phyloP scores from a whole-genome alignment of 2,797 vertebrate species.

The Scolopax bukidnonensis region DNA sequence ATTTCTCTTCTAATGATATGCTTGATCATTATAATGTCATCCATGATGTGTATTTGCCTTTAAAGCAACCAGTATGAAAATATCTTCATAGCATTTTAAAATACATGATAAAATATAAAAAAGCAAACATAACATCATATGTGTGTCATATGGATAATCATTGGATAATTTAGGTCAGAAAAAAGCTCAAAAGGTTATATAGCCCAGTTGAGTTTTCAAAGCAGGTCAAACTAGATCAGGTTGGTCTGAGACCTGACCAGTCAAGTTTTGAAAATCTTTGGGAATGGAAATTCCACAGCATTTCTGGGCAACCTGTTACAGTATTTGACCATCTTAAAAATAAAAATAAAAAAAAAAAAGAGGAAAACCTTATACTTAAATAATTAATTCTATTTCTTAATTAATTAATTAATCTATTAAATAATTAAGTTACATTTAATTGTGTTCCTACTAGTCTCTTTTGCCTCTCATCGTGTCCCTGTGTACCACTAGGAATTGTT shows the following conservation, averaged over 20 bases:
- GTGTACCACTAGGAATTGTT: background rate
- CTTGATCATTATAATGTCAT: background rate
- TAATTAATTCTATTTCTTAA: background rate
- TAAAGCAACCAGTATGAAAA: background rate
- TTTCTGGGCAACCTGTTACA: background rate
- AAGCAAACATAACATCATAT: background rate
- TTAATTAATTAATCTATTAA: background rate
- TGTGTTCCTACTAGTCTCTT: background rate
- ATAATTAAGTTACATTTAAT: background rate
- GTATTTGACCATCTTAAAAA: background rate
- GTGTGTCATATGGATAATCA: background rate
- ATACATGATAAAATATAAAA: background rate
- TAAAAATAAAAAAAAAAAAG: no score
- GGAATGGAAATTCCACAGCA: background rate
- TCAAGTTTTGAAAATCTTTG: background rate
- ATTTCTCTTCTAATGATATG: background rate
- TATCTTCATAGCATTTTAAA: background rate
- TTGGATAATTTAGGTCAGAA: background rate
- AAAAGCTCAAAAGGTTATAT: background rate
- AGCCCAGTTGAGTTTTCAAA: background rate
- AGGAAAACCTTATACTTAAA: background rate
- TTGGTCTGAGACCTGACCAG: background rate
- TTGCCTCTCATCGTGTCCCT: background rate
- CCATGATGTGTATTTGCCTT: background rate
- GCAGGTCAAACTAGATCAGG: background rate